Percentiles rank a stretch among this genome's conserved stretches.
Conservation (phyloP, 1,140 invertebrate genomes). For the Lucilia cuprina region DNA sequence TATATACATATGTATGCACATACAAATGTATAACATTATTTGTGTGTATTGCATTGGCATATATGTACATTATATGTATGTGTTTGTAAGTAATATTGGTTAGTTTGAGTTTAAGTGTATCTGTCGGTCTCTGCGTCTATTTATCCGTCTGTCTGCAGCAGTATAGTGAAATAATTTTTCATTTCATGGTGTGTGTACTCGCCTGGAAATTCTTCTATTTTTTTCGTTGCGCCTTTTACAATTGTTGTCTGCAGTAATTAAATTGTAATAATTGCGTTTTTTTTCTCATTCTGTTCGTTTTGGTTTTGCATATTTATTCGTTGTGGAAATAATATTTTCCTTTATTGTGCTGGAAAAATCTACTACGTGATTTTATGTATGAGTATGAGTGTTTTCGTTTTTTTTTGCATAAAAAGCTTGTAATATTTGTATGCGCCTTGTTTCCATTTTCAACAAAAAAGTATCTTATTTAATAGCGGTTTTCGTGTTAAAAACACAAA, state of each 20-base stretch:
- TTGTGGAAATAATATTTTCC: not conserved
- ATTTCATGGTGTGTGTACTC: slow-evolving; percentile 24
- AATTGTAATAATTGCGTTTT: slow-evolving; percentile 32
- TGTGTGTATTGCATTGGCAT: too few relatives aligned
- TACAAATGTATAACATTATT: not conserved
- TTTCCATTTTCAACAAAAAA: not conserved
- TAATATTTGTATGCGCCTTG: not conserved
- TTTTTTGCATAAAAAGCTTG: not conserved
- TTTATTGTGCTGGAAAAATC: not conserved
- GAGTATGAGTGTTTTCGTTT: not conserved
- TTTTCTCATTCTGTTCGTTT: not conserved
- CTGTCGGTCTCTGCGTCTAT: too few relatives aligned
- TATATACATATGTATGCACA: not conserved
- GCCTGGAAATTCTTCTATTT: not conserved
- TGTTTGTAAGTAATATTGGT: not conserved
- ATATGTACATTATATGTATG: not conserved
- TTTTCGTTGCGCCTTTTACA: not conserved
- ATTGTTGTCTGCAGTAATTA: slow-evolving; percentile 32
- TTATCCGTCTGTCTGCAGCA: too few relatives aligned
- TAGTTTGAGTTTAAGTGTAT: not conserved
- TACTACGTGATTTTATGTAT: not conserved
- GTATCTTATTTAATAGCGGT: not conserved
- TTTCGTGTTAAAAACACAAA: not conserved
- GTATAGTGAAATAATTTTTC: slow-evolving; percentile 11
- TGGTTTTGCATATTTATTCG: not conserved